Percentiles rank a stretch among this genome's conserved stretches.
phyloP scores from a whole-genome alignment of 2,113 vertebrate species.

The Ciconia stormi region DNA sequence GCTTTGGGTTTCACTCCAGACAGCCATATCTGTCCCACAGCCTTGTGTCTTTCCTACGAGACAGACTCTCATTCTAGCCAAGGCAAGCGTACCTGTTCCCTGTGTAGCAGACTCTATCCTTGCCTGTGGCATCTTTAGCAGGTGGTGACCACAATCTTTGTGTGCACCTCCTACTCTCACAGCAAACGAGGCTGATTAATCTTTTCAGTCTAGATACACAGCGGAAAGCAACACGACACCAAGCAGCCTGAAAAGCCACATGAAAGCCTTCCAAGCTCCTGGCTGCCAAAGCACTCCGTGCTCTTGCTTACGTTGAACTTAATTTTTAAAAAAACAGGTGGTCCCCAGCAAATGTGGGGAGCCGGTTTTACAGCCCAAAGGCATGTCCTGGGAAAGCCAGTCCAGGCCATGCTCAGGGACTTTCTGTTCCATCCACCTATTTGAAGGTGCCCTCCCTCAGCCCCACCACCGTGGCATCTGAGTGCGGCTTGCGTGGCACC shows the following conservation, averaged over 20 bases:
- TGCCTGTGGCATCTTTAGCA: not conserved
- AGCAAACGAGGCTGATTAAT: not conserved
- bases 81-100: not conserved
- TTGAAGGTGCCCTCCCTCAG: not conserved
- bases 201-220: not conserved
- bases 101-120: not conserved
- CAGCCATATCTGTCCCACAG: not conserved
- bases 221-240: not conserved
- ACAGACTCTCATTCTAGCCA: not conserved
- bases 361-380: not conserved
- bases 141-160: not conserved
- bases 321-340: not conserved
- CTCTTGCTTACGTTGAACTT: not conserved
- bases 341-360: not conserved
- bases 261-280: not conserved
- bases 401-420: not conserved
- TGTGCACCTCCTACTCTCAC: not conserved
- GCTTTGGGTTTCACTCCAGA: not conserved
- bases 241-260: not conserved
- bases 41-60: not conserved
- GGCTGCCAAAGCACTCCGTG: rapidly evolving
- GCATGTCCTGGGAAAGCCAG: not conserved
- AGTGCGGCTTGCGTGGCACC: not conserved
- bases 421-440: not conserved
- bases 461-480: not conserved